Evolutionary conservation across 2,797 vertebrate genomes (phyloP), one percentile per base, ranked within the genome.

Genomic region (Gymnothorax javanicus): DNA sequence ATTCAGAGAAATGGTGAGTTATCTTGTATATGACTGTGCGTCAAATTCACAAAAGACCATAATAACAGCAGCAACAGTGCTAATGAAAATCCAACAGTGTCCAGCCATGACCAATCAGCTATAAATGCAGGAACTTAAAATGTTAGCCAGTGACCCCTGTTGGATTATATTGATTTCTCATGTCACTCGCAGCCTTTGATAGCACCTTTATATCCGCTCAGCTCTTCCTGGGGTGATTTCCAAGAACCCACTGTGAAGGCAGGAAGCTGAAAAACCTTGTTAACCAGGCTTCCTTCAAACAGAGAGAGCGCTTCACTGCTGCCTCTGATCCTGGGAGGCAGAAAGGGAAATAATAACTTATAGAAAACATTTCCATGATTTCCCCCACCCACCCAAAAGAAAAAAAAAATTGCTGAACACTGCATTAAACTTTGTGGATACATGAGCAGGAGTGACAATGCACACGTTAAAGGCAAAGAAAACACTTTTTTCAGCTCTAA

Each of bases 191-290:
- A 69, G 62, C 20, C 62, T 69, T 57, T 85, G 64, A 69, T 71
- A 64, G 64, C 7, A 20, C 54, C 59, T 50, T 59, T 83, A 73
- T 73, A 50, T 17, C 56, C 86, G 15, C 33, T 57, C 71, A 81
- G 12, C 73, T 33, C 27, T 79, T 62, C 7, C 52, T 43, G 67
- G 62, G 58, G 64, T 82, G 67, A 87, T 77, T 33, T 85, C 62
- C 15, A 11, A 79, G 71, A 62, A 25, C 56, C 56, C 54, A 81
- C 75, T 23, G 54, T 59, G 23, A 84, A 71, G 59, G 7, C 12
- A 64, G 33, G 89, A 67, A 79, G 87, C 58, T 27, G 13, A 87
- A 89, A 88, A 82, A 58, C 87, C 86, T 87, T 89, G 87, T 91
- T 93, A 90, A 54, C 87, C 75, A 15, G 58, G 43, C 77, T 83